Evolutionary conservation across 2,888 invertebrate genomes (phyloP), one percentile per base, ranked within the genome.

Genomic region (Eremobia ochroleuca): DNA sequence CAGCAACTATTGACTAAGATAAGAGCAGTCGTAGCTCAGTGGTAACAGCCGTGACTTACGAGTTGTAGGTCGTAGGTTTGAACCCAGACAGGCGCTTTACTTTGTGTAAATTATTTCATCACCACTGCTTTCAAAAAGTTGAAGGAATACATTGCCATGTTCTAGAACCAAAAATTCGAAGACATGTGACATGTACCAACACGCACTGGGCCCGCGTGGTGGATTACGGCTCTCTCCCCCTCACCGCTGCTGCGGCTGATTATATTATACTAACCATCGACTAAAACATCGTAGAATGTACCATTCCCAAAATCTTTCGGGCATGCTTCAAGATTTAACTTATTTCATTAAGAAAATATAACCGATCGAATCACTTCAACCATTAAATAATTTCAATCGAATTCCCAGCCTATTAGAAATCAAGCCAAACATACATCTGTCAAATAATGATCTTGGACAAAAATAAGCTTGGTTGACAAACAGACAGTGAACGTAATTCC

Each of bases 401-500:
- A 78, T 85, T 85, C 83, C 70, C 83, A 75, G 83, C 34, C 76
- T 77, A 82, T 81, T 88, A 88, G 87, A 87, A 87, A 86, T 79
- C 82, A 81, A 88, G 61, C 64, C 73, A 86, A 85, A 88, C 72
- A 85, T 67, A 70, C 77, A 82, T 67, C 81, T 81, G 73, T 85
- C 88, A 89, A 88, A 89, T 89, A 89, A 87, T 87, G 80, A 86
- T 87, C 87, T 82, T 80, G 71, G 85, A 86, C 86, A 87, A 86
- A 86, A 87, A 89, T 89, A 89, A 89, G 89, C 88, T 82, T 28
- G 73, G n/a, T 76, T 49, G 65, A 78, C 84, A 88, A 88, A 84
- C 85, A 88, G 70, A 86, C 85, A 69, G 66, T 77, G 88, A 83
- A 85, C 91, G 87, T 89, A 91, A 92, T 92, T 89, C 76, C 77